Evolutionary conservation across 2,797 vertebrate genomes (phyloP).

Genomic region (Leptatherina wallacei): DNA sequence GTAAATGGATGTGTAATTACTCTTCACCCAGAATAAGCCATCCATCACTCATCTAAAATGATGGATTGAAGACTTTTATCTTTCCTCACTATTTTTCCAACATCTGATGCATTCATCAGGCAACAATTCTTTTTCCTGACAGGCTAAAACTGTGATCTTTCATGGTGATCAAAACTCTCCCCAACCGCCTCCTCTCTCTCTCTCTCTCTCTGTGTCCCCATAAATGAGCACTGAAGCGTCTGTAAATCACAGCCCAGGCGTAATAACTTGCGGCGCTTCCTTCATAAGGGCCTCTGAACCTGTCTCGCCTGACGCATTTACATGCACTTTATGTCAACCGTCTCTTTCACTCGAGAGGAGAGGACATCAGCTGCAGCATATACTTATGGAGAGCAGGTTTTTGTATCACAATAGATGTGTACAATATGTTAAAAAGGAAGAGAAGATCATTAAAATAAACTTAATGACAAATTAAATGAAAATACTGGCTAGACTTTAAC

Average conservation of each 20-base stretch:
- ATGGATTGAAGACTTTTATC: conserved; percentile 61
- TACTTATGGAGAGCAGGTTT: background rate
- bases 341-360: conserved; percentile 11
- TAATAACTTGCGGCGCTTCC: conserved; percentile 42
- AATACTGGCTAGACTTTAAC: background rate
- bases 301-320: conserved; percentile 36
- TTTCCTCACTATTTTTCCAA: conserved; percentile 52
- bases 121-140: conserved; percentile 52
- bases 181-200: conserved; percentile 25
- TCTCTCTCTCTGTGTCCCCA: conserved; percentile 28
- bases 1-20: conserved; percentile 65
- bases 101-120: conserved; percentile 66
- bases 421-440: conserved; percentile 8
- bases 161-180: conserved; percentile 61
- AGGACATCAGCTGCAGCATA: conserved; percentile 13
- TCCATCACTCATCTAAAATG: conserved; percentile 72
- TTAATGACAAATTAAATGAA: background rate
- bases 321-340: conserved; percentile 26
- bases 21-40: conserved; percentile 68
- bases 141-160: conserved; percentile 61
- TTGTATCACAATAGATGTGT: background rate
- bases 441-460: background rate
- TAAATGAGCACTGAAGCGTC: conserved; percentile 51
- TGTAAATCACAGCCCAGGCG: conserved; percentile 54
- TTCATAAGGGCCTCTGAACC: conserved; percentile 44